A percentile compares a stretch with the other conserved stretches of the same genome.
phyloP scores from a whole-genome alignment of 2,113 vertebrate genomes.

The Rhea pennata region DNA sequence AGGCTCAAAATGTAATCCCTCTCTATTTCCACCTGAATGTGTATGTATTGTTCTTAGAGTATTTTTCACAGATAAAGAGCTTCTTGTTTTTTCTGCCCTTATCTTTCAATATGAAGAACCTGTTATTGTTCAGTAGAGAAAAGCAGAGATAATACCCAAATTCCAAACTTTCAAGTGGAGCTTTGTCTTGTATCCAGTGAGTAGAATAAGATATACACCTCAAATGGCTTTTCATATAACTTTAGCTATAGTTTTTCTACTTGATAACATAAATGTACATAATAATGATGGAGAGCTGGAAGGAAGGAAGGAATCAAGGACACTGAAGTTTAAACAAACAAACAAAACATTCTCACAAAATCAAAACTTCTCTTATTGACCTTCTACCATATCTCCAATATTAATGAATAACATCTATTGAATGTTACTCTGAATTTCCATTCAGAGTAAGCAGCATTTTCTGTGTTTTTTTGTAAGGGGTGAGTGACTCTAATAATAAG shows the following conservation, averaged over 20 bases:
- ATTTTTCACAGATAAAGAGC: slow-evolving; percentile 41
- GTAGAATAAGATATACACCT: background rate
- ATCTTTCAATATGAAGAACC: slow-evolving; percentile 51
- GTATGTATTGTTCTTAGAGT: slow-evolving; percentile 29
- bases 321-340: background rate
- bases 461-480: background rate
- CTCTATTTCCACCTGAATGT: slow-evolving; percentile 20
- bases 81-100: slow-evolving; percentile 5
- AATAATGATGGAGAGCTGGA: background rate
- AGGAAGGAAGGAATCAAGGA: background rate
- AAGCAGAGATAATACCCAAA: slow-evolving; percentile 15
- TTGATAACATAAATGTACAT: background rate
- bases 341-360: background rate
- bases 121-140: slow-evolving; percentile 40
- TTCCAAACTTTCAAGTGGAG: slow-evolving; percentile 37
- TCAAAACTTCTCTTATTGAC: background rate
- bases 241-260: background rate
- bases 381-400: background rate
- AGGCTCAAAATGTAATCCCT: slow-evolving; percentile 5
- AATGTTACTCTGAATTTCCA: too few relatives aligned
- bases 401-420: background rate
- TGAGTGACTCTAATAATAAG: background rate
- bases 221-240: background rate
- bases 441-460: background rate
- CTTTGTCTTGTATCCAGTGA: slow-evolving; percentile 25